Evolutionary conservation across 2,113 vertebrate species (phyloP).

Genomic region (Lepus timidus): DNA sequence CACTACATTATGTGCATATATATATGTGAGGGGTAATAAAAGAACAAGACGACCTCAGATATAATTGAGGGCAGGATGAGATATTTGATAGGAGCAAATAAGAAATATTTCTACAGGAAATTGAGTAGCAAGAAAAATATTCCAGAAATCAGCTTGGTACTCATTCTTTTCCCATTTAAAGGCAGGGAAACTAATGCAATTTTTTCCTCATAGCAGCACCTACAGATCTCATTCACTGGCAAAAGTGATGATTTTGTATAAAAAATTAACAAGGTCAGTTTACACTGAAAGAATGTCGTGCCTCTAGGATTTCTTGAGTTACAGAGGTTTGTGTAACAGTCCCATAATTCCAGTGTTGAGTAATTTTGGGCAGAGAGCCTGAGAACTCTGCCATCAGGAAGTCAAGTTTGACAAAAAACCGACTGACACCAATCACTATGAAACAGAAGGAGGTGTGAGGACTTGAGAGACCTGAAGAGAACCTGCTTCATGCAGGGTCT

Average conservation of each 20-base stretch:
- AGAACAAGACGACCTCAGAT: constrained; percentile 11
- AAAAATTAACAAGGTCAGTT: constrained; percentile 50
- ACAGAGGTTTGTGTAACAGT: background rate
- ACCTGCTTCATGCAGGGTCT: background rate
- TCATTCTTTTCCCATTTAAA: constrained; percentile 31
- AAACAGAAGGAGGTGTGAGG: background rate
- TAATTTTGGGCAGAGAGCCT: constrained; percentile 14
- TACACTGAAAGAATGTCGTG: background rate
- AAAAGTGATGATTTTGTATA: constrained; percentile 41
- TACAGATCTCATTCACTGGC: background rate
- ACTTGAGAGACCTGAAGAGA: background rate
- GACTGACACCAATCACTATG: background rate
- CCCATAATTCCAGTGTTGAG: background rate
- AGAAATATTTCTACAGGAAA: constrained; percentile 30
- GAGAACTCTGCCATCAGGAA: background rate
- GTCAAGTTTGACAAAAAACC: background rate
- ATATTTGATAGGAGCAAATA: constrained; percentile 15
- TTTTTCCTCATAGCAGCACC: constrained; percentile 33
- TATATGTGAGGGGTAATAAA: background rate
- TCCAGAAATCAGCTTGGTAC: constrained; percentile 26
- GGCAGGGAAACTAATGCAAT: background rate
- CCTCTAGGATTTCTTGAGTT: background rate
- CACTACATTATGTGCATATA: background rate
- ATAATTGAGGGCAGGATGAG: background rate
- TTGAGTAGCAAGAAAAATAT: constrained; percentile 33